Conservation (phyloP, 2,797 vertebrate species). For the Morus bassanus region DNA sequence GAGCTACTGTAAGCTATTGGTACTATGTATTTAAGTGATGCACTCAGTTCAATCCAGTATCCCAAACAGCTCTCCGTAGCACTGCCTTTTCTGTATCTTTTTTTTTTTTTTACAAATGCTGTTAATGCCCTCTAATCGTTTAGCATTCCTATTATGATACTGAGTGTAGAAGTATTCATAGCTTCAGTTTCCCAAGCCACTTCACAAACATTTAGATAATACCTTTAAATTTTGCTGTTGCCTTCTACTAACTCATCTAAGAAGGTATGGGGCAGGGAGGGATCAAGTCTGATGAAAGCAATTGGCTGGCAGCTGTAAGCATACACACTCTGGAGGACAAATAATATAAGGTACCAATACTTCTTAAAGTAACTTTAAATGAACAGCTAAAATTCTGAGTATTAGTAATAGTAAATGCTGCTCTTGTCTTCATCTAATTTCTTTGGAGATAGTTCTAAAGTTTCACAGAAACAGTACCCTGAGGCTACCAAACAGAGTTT, state of each 20-base stretch:
- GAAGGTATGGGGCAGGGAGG: not conserved
- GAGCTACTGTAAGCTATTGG: not conserved
- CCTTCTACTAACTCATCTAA: not conserved
- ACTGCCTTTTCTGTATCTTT: not conserved
- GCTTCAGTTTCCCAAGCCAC: not conserved
- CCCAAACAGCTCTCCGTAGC: not conserved
- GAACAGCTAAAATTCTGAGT: not conserved
- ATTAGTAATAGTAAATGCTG: not conserved
- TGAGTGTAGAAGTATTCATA: not conserved
- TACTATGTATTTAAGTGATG: not conserved
- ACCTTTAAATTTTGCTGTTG: not conserved
- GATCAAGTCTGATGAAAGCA: not conserved
- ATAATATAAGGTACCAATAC: not conserved
- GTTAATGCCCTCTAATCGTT: not conserved
- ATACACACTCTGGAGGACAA: not conserved
- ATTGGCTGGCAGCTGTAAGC: not conserved
- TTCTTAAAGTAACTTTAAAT: not conserved
- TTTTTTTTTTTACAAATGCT: not conserved
- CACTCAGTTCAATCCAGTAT: not conserved
- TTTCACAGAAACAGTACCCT: conserved; percentile 29
- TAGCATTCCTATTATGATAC: not conserved
- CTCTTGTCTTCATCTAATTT: conserved; percentile 6
- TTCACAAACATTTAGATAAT: not conserved
- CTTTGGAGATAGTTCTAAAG: not conserved
- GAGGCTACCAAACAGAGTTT: conserved; percentile 28